Evolutionary conservation across 2,113 vertebrate species (phyloP), one percentile per base, ranked within the genome.

Genomic region (Larimichthys crocea): DNA sequence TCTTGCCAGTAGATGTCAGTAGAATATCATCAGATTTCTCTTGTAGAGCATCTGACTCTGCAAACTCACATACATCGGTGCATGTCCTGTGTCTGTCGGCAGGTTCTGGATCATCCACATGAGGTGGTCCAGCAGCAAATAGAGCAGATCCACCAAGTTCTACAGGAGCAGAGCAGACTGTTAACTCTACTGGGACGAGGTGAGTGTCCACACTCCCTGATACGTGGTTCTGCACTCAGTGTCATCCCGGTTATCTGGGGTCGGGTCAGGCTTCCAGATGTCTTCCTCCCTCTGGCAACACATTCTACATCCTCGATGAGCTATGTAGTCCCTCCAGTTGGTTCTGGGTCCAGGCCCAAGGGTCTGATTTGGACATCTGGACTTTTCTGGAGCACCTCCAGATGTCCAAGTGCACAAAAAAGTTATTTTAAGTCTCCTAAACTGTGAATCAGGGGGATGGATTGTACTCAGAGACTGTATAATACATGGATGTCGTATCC

Each of bases 151-250:
- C 92, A 91, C 74, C 80, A 53, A 61, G 81, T 93, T 11, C 86
- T 93, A 40, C 77, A 85, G 75, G 91, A 94, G 60, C 91, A 94
- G 59, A 88, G 91, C 78, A 88, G 91, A 83, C 87, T 93, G 22
- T 89, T 89, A 0, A 2, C 79, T 0, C 76, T 92, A 19, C 86
- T 92, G 20, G 88, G 84, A 26, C 8, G 88, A 94, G 94, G 92
- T 95, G 24, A 57, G 72, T 80, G 63, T 46, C 35, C 35, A 40
- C 7, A 2, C 35, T 9, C 35, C 35, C 35, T 40, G 35, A 40
- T 0, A 46, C 14, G 44, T 46, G 44, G 11, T 14, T 46, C 35
- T 40, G 35, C 35, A 40, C 8, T 8, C 35, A 40, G 35, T 40
- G 35, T 40, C 8, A 40, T 40, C 35, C 7, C 7, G 35, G 35